Evolutionary conservation across 2,797 vertebrate genomes (phyloP), one percentile per base, ranked within the genome.

Genomic region (Siniperca obscura): DNA sequence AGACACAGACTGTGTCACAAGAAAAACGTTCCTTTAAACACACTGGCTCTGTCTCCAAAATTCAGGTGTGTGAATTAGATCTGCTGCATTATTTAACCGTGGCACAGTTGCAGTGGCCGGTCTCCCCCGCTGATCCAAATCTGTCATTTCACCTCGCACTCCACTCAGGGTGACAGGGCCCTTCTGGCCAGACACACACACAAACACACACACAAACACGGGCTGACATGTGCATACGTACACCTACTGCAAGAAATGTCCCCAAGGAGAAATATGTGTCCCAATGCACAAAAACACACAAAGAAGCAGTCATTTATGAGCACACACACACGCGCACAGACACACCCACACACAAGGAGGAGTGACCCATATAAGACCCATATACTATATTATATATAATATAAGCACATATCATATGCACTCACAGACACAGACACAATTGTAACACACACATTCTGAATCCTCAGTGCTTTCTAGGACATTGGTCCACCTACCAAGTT

Each of bases 71-170:
- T 83, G 87, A 86, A 70, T 91, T 81, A 81, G 81, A 89, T 76
- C 71, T 67, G 85, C 83, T 94, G 64, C 83, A 91, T 93, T 90
- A 93, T 91, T 94, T 73, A 94, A 77, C 12, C 14, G 16, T 17
- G 85, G 75, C 90, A 89, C 85, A 84, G 86, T 85, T 74, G 66
- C 67, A 50, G 69, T 5, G 55, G 36, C 67, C 61, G 6, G 5
- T 59, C 30, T 62, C 67, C 78, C 74, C 1, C 27, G 16, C 87
- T 90, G 91, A 87, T 92, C 91, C 83, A 90, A 79, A 92, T 92
- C 89, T 92, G 92, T 92, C 92, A 90, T 85, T 81, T 89, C 83
- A 81, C 80, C 85, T 91, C 69, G 14, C 67, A 50, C 65, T 27
- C 11, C 10, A 62, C 78, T 62, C 87, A 42, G 80, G 71, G 65